Base-by-base conservation (phyloP, 2,113 vertebrate genomes). In the Caloenas nicobarica region DNA sequence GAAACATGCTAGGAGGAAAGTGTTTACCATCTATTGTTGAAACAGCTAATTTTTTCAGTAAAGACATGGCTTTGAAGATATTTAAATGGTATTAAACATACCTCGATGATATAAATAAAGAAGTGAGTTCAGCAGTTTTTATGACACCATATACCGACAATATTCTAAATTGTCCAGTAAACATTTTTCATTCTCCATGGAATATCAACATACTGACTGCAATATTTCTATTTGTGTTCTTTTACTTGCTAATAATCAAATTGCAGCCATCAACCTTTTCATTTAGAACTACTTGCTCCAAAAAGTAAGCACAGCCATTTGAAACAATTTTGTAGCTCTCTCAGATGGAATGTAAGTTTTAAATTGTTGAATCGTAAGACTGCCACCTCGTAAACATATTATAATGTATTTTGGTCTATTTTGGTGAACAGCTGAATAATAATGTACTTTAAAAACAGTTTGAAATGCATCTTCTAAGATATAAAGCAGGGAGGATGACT, bases 361-460 rank as follows among this genome's bases (percentile, higher is more conserved):
- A 95, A 96, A 96, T 91, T 93, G 76, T 92, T 88, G 91, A 96
- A 96, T 95, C 93, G 81, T 95, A 91, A 86, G 85, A 36, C 84
- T 96, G 95, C 91, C 83, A 89, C 81, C 81, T 95, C 0, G 48
- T 96, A 97, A 96, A 96, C 73, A 96, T 96, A 96, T 96, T 96
- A 92, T 95, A 95, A 96, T 96, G 91, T 80, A 66, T 96, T 95
- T 93, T 91, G 89, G 87, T 92, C 96, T 96, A 85, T 95, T 96
- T 91, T 96, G 79, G 93, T 84, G 96, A 97, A 96, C 80, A 94
- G 89, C 85, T 91, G 96, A 96, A 97, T 97, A 97, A 97, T 96
- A 96, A 96, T 73, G 82, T 91, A 88, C 94, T 97, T 96, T 94
- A 72, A 95, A 96, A 97, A 94, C 87, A 96, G 94, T 95, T 96